phyloP scores from a whole-genome alignment of 2,888 invertebrate genomes.

The Drosophila antonietae region DNA sequence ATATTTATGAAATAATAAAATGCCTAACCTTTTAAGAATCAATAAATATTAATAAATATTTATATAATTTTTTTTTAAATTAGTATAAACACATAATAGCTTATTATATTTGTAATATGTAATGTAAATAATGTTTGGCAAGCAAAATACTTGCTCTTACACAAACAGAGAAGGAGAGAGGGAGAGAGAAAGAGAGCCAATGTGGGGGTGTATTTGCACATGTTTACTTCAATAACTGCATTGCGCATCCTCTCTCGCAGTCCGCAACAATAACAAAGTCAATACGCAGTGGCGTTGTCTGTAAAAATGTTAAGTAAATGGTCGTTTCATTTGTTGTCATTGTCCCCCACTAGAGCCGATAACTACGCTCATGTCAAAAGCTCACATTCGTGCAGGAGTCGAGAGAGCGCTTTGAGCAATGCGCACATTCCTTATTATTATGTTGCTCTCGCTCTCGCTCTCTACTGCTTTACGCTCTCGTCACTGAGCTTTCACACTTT shows the following conservation, averaged over 20 bases:
- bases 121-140: conserved; percentile 33
- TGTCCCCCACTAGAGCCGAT: background rate
- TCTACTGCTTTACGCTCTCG: conserved; percentile 21
- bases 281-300: conserved; percentile 31
- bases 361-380: conserved; percentile 48
- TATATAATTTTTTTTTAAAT: background rate
- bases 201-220: conserved; percentile 37
- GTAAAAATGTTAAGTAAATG: background rate
- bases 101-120: conserved; percentile 7
- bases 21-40: background rate
- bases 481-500: conserved; percentile 51
- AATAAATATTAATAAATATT: background rate
- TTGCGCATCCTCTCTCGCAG: conserved; percentile 50
- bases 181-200: background rate
- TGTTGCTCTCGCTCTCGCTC: conserved; percentile 2
- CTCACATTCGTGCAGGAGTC: conserved; percentile 34
- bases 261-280: conserved; percentile 27
- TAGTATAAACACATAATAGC: background rate
- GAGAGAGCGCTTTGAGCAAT: conserved; percentile 23
- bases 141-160: conserved; percentile 2
- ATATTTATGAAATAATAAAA: too few species aligned
- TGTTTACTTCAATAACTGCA: conserved; percentile 59
- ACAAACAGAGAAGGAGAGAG: background rate
- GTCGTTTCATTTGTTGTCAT: background rate
- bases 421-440: conserved; percentile 54